Percentiles rank a stretch among this genome's conserved stretches.
phyloP scores from a whole-genome alignment of 2,888 invertebrate species.

The Sarcophaga carnaria region DNA sequence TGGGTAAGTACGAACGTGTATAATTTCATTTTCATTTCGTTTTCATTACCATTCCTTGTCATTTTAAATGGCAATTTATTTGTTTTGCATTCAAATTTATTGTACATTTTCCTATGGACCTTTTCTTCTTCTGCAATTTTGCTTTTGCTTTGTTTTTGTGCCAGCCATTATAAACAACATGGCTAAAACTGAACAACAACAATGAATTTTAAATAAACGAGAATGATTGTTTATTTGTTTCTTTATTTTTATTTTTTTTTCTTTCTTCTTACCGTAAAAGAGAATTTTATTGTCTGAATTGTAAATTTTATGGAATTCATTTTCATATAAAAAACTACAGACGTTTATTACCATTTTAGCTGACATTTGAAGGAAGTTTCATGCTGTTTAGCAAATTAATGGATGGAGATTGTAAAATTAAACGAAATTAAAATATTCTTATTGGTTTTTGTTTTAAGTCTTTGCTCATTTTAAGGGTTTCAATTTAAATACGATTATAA shows the following conservation, averaged over 20 bases:
- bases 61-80: conserved; percentile 19
- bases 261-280: not conserved
- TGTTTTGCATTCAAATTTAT: conserved; percentile 19
- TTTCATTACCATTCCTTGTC: not conserved
- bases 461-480: too few relatives aligned
- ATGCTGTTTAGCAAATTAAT: too few relatives aligned
- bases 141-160: not conserved
- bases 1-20: conserved; percentile 84
- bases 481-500: too few relatives aligned
- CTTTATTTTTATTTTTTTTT: too few relatives aligned
- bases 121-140: not conserved
- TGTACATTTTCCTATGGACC: too few relatives aligned
- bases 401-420: too few relatives aligned
- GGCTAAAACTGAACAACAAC: not conserved
- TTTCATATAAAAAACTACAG: not conserved
- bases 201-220: not conserved
- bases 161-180: not conserved
- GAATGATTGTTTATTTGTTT: too few relatives aligned
- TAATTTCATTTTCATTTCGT: not conserved
- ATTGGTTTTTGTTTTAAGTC: too few relatives aligned
- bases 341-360: not conserved
- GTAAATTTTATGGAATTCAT: not conserved
- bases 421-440: too few relatives aligned
- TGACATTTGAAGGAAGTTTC: not conserved
- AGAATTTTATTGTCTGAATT: conserved; percentile 11